Base-by-base conservation (phyloP, 2,888 invertebrate species). In the Hecatera dysodea region DNA sequence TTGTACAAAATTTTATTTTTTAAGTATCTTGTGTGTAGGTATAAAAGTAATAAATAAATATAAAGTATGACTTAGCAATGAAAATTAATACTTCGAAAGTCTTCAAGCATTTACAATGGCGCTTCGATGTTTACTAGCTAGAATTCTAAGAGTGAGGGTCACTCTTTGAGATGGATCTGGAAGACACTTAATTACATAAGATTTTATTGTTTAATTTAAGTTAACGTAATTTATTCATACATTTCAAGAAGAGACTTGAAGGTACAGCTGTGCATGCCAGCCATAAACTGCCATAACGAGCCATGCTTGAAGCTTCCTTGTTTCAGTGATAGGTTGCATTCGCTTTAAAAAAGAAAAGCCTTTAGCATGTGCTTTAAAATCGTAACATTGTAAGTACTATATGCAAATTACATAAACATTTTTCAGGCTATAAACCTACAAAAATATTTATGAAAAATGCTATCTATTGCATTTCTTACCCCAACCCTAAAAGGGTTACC, bases 41-140 rank as follows among this genome's bases (percentile, higher is more conserved):
- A n/a, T n/a, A n/a, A n/a, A n/a, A n/a, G n/a, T n/a, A n/a, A n/a
- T n/a, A n/a, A n/a, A n/a, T n/a, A n/a, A 36, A 29, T 39, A 15
- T 29, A 57, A 39, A n/a, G 39, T 56, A 48, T 12, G 12, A 17
- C 29, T 6, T 2, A 19, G 19, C 46, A 9, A 17, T 17, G 9
- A 15, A 59, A n/a, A 50, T 59, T 42, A 72, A 72, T 50, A 4
- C 19, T 72, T 60, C 1, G 19, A 0, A n/a, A 42, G 36, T 27
- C 42, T 42, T n/a, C 9, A 42, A 24, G 19, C 12, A 7, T 59
- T 59, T 59, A 39, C 12, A 57, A 29, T 17, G 19, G 39, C 17
- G 17, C 22, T 24, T 57, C 6, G 17, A 68, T 19, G n/a, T 60
- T 50, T 42, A 42, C 27, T 24, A 33, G 42, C 24, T 50, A 24